Percentiles rank a stretch among this genome's conserved stretches.
Evolutionary conservation across 2,888 invertebrate genomes (phyloP).

Genomic region (Hylaea fasciaria): DNA sequence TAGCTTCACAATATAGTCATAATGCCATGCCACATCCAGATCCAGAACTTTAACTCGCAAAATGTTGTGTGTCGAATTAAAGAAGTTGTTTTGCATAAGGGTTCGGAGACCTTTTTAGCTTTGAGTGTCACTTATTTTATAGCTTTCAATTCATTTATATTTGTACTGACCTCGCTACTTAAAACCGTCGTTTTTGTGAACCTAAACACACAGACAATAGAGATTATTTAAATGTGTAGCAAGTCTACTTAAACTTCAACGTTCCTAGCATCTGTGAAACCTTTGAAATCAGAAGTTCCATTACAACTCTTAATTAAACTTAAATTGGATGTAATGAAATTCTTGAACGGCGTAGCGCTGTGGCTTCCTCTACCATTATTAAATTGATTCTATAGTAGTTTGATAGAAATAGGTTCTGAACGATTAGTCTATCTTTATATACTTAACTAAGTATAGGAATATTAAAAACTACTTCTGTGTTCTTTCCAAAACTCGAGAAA

Average conservation of each 20-base stretch:
- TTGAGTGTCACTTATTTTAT: conserved; percentile 37
- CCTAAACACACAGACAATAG: not conserved
- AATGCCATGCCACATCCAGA: conserved; percentile 3
- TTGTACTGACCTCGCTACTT: not conserved
- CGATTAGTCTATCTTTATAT: too few relatives aligned
- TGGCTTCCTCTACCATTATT: not conserved
- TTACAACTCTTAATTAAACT: conserved; percentile 4
- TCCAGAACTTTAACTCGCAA: conserved; percentile 2
- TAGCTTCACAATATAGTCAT: too few relatives aligned
- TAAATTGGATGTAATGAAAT: conserved; percentile 2
- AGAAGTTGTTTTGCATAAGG: conserved; percentile 51
- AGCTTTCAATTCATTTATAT: not conserved
- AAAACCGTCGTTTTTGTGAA: not conserved
- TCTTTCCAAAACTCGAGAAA: too few relatives aligned
- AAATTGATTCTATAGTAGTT: not conserved
- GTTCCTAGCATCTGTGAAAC: not conserved
- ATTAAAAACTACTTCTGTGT: too few relatives aligned
- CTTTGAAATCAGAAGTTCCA: conserved; percentile 11
- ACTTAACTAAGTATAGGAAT: too few relatives aligned
- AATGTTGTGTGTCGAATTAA: conserved; percentile 38
- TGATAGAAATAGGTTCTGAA: too few relatives aligned
- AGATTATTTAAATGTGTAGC: not conserved
- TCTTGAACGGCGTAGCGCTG: not conserved
- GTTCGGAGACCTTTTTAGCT: conserved; percentile 35
- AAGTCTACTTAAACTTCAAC: not conserved